phyloP scores from a whole-genome alignment of 2,797 vertebrate species.

The Coregonus suidteri region DNA sequence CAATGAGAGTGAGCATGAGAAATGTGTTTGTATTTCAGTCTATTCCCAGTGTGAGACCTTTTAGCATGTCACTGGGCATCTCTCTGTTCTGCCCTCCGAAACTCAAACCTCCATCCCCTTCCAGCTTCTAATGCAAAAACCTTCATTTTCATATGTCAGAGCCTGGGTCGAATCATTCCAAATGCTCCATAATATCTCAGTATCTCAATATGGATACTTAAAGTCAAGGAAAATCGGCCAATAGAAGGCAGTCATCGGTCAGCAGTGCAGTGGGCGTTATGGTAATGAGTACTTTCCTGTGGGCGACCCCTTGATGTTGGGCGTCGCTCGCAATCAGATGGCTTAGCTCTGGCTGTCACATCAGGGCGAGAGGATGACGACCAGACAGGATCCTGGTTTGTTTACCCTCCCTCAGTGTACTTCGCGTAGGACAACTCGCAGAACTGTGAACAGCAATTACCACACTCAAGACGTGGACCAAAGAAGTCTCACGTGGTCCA shows the following conservation, averaged over 20 bases:
- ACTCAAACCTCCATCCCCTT: slow-evolving; percentile 15
- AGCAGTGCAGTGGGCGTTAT: not conserved
- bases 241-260: not conserved
- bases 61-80: slow-evolving; percentile 37
- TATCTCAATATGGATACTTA: not conserved
- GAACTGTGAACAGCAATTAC: too few relatives aligned
- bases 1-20: slow-evolving; percentile 41
- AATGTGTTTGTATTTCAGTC: slow-evolving; percentile 39
- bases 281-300: not conserved
- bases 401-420: too few relatives aligned
- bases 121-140: too few relatives aligned
- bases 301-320: too few relatives aligned
- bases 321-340: too few relatives aligned
- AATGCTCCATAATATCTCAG: not conserved
- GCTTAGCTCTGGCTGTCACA: too few relatives aligned
- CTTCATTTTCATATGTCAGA: not conserved
- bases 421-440: too few relatives aligned
- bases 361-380: too few relatives aligned
- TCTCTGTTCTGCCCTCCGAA: slow-evolving; percentile 22
- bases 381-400: too few relatives aligned
- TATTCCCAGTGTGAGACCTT: slow-evolving; percentile 40
- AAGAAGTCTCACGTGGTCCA: not conserved
- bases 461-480: too few relatives aligned
- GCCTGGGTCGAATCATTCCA: not conserved
- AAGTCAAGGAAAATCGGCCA: not conserved